Evolutionary conservation across 2,113 vertebrate genomes (phyloP).

Genomic region (Terrapene triunguis): DNA sequence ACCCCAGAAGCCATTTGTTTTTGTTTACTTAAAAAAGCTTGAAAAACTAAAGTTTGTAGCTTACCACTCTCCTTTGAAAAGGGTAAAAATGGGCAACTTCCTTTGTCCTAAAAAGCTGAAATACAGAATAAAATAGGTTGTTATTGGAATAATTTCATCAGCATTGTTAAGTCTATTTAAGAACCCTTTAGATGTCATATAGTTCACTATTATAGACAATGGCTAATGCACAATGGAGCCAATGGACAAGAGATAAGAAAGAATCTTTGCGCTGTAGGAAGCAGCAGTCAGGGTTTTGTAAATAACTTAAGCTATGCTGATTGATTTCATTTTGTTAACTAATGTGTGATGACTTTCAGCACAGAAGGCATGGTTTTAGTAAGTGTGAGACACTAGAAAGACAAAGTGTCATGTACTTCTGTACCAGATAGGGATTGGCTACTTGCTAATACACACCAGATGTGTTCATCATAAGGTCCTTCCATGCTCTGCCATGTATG

Average conservation of each 20-base stretch:
- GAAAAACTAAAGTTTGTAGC: not conserved
- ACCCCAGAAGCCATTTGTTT: no score
- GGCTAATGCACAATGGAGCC: not conserved
- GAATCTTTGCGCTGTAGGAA: not conserved
- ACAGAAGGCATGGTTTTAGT: no score
- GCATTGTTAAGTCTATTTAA: not conserved
- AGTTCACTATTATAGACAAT: not conserved
- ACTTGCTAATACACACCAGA: no score
- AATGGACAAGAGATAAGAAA: not conserved
- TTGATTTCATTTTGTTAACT: no score
- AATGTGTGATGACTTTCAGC: no score
- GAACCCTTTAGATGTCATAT: not conserved
- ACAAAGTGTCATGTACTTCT: no score
- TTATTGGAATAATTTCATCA: not conserved
- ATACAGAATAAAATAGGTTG: not conserved
- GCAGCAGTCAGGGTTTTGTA: no score
- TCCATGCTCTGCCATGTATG: no score
- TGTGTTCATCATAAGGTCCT: no score
- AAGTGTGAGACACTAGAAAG: no score
- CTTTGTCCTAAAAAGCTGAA: not conserved
- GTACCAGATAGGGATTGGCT: no score
- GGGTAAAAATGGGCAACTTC: not conserved
- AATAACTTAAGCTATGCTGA: no score
- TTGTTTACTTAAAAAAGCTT: not conserved
- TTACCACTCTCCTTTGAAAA: not conserved